phyloP scores from a whole-genome alignment of 1,140 invertebrate species.

The Eubasilissa regina region DNA sequence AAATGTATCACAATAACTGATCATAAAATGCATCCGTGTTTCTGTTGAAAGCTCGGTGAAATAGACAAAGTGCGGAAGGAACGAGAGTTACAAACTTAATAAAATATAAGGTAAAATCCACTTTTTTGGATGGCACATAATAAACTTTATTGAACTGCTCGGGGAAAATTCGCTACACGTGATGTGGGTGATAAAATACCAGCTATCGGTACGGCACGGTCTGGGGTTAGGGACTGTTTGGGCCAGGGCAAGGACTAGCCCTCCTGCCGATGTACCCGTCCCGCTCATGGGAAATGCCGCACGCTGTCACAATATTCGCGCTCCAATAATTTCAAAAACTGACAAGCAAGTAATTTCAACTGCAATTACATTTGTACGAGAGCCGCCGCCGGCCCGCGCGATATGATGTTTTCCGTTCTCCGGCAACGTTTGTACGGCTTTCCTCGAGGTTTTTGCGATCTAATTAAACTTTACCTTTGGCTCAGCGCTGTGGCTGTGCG shows the following conservation, averaged over 20 bases:
- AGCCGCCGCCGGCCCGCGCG: background rate
- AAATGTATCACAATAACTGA: background rate
- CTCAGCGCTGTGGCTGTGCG: background rate
- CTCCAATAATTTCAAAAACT: slow-evolving; percentile 57
- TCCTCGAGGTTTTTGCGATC: slow-evolving; percentile 52
- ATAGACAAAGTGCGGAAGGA: slow-evolving; percentile 41
- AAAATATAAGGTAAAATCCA: slow-evolving; percentile 54
- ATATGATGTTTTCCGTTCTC: slow-evolving; percentile 17
- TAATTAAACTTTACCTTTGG: slow-evolving; percentile 58
- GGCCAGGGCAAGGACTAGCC: background rate
- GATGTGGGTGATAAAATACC: slow-evolving; percentile 59
- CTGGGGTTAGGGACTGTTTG: background rate
- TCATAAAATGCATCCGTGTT: slow-evolving; percentile 20
- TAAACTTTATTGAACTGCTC: slow-evolving; percentile 58
- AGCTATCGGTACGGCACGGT: slow-evolving; percentile 20
- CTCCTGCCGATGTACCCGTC: slow-evolving; percentile 4
- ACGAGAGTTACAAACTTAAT: slow-evolving; percentile 54
- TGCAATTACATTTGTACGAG: slow-evolving; percentile 53
- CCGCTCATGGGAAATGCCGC: slow-evolving; percentile 44
- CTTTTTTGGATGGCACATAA: slow-evolving; percentile 57
- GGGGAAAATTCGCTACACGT: slow-evolving; percentile 59
- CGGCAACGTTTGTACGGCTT: slow-evolving; percentile 48
- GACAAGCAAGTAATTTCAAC: slow-evolving; percentile 54
- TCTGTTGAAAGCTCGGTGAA: background rate
- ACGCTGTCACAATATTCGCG: slow-evolving; percentile 57